phyloP scores from a whole-genome alignment of 1,140 invertebrate species.

The Ditylenchus dipsaci region DNA sequence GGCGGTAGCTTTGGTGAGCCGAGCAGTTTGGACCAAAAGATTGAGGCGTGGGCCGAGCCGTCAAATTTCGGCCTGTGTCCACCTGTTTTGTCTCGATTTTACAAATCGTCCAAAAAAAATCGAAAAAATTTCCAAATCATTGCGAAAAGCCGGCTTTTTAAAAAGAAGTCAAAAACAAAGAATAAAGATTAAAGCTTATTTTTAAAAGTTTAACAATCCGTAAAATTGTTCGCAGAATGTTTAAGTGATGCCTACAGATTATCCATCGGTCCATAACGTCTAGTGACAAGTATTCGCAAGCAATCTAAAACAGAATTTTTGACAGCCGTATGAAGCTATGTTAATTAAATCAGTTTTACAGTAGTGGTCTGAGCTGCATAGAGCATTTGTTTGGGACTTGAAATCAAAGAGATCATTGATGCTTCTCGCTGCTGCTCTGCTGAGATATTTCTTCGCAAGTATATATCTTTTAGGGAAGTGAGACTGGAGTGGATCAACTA shows the following conservation, averaged over 20 bases:
- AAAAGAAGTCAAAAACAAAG: no score
- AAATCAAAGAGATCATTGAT: slow-evolving; percentile 86
- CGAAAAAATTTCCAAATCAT: no score
- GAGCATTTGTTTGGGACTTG: slow-evolving; percentile 80
- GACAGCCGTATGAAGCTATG: neutral
- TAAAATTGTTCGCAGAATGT: no score
- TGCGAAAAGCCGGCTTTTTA: no score
- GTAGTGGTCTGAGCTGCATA: slow-evolving; percentile 90
- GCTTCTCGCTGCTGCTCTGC: slow-evolving; percentile 85
- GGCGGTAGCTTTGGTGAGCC: no score
- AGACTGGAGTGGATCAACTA: slow-evolving; percentile 74
- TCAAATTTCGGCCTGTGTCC: no score
- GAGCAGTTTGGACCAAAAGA: no score
- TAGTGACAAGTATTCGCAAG: slow-evolving; percentile 90
- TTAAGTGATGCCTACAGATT: slow-evolving; percentile 72
- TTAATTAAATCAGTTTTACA: slow-evolving; percentile 25
- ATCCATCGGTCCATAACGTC: slow-evolving; percentile 94
- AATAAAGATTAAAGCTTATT: no score
- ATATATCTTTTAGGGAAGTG: slow-evolving; percentile 79
- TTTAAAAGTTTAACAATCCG: no score
- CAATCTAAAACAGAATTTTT: slow-evolving; percentile 65
- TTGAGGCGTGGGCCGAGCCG: no score
- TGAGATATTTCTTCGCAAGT: slow-evolving; percentile 79
- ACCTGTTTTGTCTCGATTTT: no score
- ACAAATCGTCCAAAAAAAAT: no score